phyloP scores from a whole-genome alignment of 2,888 invertebrate genomes.

The Amitus sp. region DNA sequence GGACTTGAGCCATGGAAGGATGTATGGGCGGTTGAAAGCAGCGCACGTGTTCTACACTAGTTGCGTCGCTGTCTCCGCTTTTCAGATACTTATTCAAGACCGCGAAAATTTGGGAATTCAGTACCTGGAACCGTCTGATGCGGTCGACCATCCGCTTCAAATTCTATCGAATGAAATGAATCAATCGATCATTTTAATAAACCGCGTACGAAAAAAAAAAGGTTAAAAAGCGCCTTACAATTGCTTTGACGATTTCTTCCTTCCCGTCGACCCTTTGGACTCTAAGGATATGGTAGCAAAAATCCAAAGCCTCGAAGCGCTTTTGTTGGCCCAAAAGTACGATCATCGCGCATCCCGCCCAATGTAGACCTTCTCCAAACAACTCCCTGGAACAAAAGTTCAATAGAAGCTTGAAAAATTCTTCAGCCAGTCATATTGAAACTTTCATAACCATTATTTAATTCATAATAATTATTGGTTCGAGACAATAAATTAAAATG shows the following conservation, averaged over 20 bases:
- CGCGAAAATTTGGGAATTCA: constrained; percentile 98
- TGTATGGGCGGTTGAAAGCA: constrained; percentile 97
- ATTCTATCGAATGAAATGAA: constrained; percentile 72
- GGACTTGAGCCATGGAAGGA: constrained; percentile 75
- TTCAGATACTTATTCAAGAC: constrained; percentile 94
- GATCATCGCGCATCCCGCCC: constrained; percentile 98
- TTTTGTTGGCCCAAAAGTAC: constrained; percentile 94
- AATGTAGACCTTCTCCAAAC: constrained; percentile 98
- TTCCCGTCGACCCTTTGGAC: constrained; percentile 97
- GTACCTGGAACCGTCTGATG: constrained; percentile 95
- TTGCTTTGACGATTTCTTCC: constrained; percentile 93
- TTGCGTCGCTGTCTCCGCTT: constrained; percentile 81
- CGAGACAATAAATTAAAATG: too few relatives aligned
- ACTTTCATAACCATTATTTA: too few relatives aligned
- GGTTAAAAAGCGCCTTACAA: constrained; percentile 76
- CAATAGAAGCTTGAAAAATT: too few relatives aligned
- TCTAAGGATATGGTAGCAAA: constrained; percentile 96
- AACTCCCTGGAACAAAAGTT: constrained; percentile 75
- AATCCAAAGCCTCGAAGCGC: constrained; percentile 96
- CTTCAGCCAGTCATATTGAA: too few relatives aligned
- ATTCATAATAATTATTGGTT: too few relatives aligned
- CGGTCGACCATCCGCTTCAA: constrained; percentile 97
- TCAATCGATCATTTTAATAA: too few relatives aligned
- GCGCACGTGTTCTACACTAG: constrained; percentile 94
- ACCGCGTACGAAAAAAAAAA: too few relatives aligned